Base-by-base conservation (phyloP, 1,140 invertebrate genomes). In the Drosophila trapezifrons region DNA sequence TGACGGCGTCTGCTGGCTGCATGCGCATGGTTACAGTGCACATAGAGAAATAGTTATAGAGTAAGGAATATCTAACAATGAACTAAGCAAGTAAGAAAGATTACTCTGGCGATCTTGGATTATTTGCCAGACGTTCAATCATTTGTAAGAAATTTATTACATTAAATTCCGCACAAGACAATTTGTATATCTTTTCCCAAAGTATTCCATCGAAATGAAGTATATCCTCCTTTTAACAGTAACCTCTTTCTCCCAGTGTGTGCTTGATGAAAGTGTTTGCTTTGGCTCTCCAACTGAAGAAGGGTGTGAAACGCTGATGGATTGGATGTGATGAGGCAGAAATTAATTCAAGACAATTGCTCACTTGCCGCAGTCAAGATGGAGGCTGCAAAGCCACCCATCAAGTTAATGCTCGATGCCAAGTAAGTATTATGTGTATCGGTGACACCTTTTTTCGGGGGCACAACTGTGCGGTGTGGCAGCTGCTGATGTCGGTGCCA, bases 291-390 rank as follows among this genome's bases (percentile, higher is more conserved):
- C 20, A 74, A 38, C 37, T 52, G 56, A 37, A 38, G 49, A 65
- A 63, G 80, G 80, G 80, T 74, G 79, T 86, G 71, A 82, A 87
- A 63, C 55, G 12, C 22, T 56, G 35, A 37, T 60, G 54, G 65
- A 47, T 46, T 32, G 57, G 38, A 43, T 71, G 64, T 81, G 81
- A 71, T 81, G 78, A 66, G 71, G 83, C 67, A 71, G 76, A 80
- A 86, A 90, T 90, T 86, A 90, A 90, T 90, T 90, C 78, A 90
- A 90, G 87, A 87, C 86, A 90, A 90, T 90, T 90, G 87, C 70
- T 86, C 86, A 90, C 79, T 90, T 86, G 83, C 78, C 43, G 40
- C 45, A 51, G 37, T 55, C 57, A 65, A 66, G 73, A 77, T 64
- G 71, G 57, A 25, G 65, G 64, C 45, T 42, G 37, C 29, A 17